Percentiles rank a stretch among this genome's conserved stretches.
Conservation (phyloP, 2,888 invertebrate genomes). For the Mayetiola destructor region DNA sequence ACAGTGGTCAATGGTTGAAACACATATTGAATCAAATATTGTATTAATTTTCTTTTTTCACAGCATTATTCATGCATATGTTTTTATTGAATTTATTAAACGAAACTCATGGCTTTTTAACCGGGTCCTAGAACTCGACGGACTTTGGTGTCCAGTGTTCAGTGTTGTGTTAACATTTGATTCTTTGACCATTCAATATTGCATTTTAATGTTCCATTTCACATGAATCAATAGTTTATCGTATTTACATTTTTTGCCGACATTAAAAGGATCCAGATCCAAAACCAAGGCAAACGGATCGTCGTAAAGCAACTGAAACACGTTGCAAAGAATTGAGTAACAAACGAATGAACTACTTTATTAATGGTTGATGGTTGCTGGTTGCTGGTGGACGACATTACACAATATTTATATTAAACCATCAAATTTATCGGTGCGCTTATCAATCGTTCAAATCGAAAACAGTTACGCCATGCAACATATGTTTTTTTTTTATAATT, state of each 20-base stretch:
- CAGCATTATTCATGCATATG: background rate
- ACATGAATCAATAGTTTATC: background rate
- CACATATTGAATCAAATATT: background rate
- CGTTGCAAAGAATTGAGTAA: no score
- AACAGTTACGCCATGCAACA: conserved; percentile 14
- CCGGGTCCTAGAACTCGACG: no score
- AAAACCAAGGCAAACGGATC: background rate
- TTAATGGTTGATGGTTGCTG: background rate
- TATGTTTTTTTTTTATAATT: conserved; percentile 1
- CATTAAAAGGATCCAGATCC: background rate
- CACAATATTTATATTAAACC: conserved; percentile 15
- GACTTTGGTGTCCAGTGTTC: no score
- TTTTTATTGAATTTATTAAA: conserved; percentile 12
- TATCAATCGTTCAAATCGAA: conserved; percentile 15
- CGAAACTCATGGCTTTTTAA: background rate
- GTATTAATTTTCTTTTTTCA: background rate
- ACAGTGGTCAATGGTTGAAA: background rate
- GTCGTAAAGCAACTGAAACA: no score
- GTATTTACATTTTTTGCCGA: background rate
- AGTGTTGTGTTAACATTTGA: no score
- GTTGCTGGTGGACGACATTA: background rate
- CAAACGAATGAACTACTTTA: background rate
- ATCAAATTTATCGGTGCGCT: conserved; percentile 15
- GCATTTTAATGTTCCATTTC: background rate
- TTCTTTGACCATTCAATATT: background rate